Base-by-base conservation (phyloP, 2,888 invertebrate genomes). In the Harmothoe impar region DNA sequence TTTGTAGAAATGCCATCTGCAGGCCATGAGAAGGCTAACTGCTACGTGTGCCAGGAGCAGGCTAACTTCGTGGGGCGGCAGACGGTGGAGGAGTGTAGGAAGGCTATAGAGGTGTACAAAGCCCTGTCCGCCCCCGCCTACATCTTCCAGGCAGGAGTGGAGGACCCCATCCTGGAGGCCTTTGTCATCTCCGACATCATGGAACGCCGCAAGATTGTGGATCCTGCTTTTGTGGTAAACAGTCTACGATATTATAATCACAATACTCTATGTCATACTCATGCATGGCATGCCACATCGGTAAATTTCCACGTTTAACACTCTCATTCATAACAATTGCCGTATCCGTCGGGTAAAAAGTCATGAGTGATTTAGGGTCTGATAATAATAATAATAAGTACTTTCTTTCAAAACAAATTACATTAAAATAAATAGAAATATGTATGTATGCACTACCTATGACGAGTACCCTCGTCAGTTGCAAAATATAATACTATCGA, bases 121-220 rank as follows among this genome's bases (percentile, higher is more conserved):
- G 91, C 91, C 0, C 89, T 91, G 29, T 89, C 89, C 56, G 56
- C 89, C 51, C 91, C 91, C 0, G 89, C 89, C 54, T 91, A 81
- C 84, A 91, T 91, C 25, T 84, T 91, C 89, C 43, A 54, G 31
- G 43, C 81, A 7, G 54, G 89, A 7, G 88, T 81, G 25, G 54
- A 89, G 31, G 91, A 91, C 85, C 91, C 91, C 43, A 85, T 91
- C 20, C 62, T 91, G 68, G 91, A 91, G 52, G 84, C 91, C n/a
- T 91, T 91, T 62, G 35, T 25, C 5, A 54, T 91, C 20, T 25
- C 56, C 0, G 31, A 88, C 20, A 25, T 85, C 88, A 90, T 90
- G 88, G 33, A 88, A n/a, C n/a, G 84, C 15, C 31, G 84, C 20
- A 51, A 62, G 29, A 43, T 33, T 17, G 86, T 85, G 25, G 90